Base-by-base conservation (phyloP, 92 coral and sea anemone species). In the Blastomussa wellsi region DNA sequence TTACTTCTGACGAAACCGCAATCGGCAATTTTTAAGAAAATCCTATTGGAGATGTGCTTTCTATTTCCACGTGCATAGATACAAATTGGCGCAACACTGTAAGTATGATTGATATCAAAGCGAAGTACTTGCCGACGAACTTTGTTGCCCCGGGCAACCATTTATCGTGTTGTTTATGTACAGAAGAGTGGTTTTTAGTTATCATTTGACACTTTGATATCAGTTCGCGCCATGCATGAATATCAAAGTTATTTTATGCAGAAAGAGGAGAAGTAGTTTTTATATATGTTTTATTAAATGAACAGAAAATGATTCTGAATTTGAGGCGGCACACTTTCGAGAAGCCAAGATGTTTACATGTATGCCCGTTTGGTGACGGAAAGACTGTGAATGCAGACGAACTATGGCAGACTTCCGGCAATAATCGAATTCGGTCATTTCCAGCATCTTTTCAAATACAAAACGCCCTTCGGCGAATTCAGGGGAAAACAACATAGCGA, bases 81-180 rank as follows among this genome's bases (percentile, higher is more conserved):
- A 24, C 29, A 64, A 66, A 66, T 16, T 29, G 36, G 2, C 52
- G 36, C 74, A 42, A 80, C 31, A 65, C 24, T 67, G 15, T 41
- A n/a, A 38, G 38, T 39, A 66, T n/a, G 32, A 60, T 80, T 32
- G 42, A 26, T 41, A 35, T 77, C 81, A 55, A 77, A 55, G 68
- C 60, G 55, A 42, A 80, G 35, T 31, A 19, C 74, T 66, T 71
- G 1, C 24, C 39, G 29, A 48, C 51, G 28, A 19, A 5, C 26
- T 2, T n/a, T 35, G 86, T 82, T 36, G 52, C 86, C 78, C 53
- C 4, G 31, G 78, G 86, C 78, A 72, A 82, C 86, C 78, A 82
- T 49, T 82, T 71, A 71, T 72, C 52, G 41, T 4, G 65, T 7
- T 31, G 67, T 72, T 49, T 37, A 71, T 71, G 86, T 26, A 70